Evolutionary conservation across 2,113 vertebrate genomes (phyloP).

Genomic region (Tragulus kanchil): DNA sequence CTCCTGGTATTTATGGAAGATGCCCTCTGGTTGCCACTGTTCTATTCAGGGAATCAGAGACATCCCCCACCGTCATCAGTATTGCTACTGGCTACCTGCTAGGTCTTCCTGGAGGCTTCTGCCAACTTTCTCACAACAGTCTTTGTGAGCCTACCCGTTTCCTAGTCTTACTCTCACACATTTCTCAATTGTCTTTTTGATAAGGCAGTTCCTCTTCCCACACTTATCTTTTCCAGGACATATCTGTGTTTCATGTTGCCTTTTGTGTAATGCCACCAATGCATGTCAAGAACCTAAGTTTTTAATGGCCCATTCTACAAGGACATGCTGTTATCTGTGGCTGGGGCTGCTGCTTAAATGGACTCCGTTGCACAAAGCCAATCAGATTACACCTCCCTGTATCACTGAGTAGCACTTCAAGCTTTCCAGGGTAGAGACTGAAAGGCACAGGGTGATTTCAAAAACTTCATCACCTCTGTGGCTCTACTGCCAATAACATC

Average conservation of each 20-base stretch:
- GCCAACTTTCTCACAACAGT: not conserved
- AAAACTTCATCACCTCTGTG: not conserved
- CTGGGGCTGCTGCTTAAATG: slow-evolving; percentile 22
- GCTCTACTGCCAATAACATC: not conserved
- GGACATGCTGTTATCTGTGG: not conserved
- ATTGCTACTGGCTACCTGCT: not conserved
- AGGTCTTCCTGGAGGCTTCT: not conserved
- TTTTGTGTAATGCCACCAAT: not conserved
- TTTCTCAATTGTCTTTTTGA: slow-evolving; percentile 48
- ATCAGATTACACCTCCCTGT: slow-evolving; percentile 65
- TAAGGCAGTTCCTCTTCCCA: slow-evolving; percentile 67
- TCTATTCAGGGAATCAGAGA: not conserved
- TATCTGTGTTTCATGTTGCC: slow-evolving; percentile 7
- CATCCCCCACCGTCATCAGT: accelerated
- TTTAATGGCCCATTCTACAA: not conserved
- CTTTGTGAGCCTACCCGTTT: not conserved
- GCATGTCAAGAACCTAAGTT: not conserved
- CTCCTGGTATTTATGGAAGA: not conserved
- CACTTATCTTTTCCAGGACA: slow-evolving; percentile 57
- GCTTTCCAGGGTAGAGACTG: slow-evolving; percentile 44
- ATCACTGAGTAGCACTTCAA: not conserved
- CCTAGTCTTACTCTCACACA: slow-evolving; percentile 54
- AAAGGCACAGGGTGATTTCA: not conserved
- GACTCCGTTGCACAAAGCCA: not conserved
- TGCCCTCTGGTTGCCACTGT: accelerated